Evolutionary conservation across 30 jellyfish, hydroid and myxozoan species (phyloP), one percentile per base, ranked within the genome.

Genomic region (Rhopilema esculentum): DNA sequence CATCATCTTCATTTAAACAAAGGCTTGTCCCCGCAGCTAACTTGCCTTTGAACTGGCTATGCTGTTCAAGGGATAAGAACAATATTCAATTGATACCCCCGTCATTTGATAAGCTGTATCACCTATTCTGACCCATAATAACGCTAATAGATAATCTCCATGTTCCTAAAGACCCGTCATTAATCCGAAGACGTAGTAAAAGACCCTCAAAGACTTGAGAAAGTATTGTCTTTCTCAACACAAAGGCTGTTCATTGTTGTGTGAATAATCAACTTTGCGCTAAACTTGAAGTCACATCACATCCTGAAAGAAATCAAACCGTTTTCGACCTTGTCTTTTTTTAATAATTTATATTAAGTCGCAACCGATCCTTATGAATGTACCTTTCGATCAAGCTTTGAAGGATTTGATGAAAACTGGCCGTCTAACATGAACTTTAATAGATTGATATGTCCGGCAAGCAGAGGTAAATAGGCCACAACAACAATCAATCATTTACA

Each of bases 391-490:
- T n/a, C n/a, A n/a, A 2, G 57, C 57, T 12, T 2, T 2, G 9
- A 6, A 40, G 57, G 57, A 40, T 40, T 40, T 12, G 6, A 2
- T 40, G 12, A 40, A 2, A 40, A 40, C 57, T 40, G 57, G 57
- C 57, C 57, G 57, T 2, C 9, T 40, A 40, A 2, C 57, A 40
- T 40, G 57, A 40, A 6, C 12, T 12, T 6, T 40, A 40, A 12
- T 12, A 6, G 57, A 18, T 21, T 33, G 28, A 7, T 71, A 73
- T 73, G 84, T 31, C 84, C 19, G 40, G 33, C 84, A 73, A 73
- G 84, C 68, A 33, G 64, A 73, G 84, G 84, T 73, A 73, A 73
- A 73, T 73, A 73, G 84, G 84, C 84, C 84, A 40, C 12, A 12
- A 40, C 57, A 40, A 40, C 57, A 40, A 40, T 40, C 57, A 12